Evolutionary conservation across 1,140 invertebrate species (phyloP), one percentile per base, ranked within the genome.

Genomic region (Rhopalosiphum maidis): DNA sequence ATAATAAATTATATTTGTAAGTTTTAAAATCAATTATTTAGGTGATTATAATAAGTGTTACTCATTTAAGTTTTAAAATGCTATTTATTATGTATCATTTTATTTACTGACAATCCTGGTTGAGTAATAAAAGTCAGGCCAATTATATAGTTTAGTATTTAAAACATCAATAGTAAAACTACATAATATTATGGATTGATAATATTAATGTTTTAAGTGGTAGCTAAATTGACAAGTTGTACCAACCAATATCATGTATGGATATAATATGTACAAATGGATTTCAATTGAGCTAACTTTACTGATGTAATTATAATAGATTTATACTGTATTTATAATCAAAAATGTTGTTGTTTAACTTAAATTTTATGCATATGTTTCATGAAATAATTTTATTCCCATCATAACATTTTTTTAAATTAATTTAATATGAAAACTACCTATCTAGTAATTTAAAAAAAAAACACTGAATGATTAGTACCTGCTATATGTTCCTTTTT

Each of bases 401-500:
- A 41, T 25, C 54, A 60, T 60, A 60, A 55, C 11, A 90, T 55
- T 23, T 55, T 41, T 41, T 5, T 41, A 90, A 88, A 51, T 15
- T 88, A 35, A 90, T 90, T 90, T 21, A 54, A 37, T 89, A 54
- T 54, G 48, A 89, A 18, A n/a, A 77, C 15, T 77, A 77, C 60
- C 30, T 88, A 60, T 41, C 9, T 37, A 54, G 55, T 41, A 60
- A 7, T 60, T 5, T 60, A 18, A 41, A 60, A 60, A 15, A 41
- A 55, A 41, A 55, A 89, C 54, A 15, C 18, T 55, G 37, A 55
- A 60, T 88, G n/a, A 43, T 91, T 91, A 91, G 90, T 91, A 91
- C 68, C 90, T 82, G 68, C 90, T 77, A 82, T 48, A 91, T 91
- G 90, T 91, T 91, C 68, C 90, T 91, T 91, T 91, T 91, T 91